Percentiles rank a stretch among this genome's conserved stretches.
phyloP scores from a whole-genome alignment of 2,797 vertebrate genomes.

The Falco berigora region DNA sequence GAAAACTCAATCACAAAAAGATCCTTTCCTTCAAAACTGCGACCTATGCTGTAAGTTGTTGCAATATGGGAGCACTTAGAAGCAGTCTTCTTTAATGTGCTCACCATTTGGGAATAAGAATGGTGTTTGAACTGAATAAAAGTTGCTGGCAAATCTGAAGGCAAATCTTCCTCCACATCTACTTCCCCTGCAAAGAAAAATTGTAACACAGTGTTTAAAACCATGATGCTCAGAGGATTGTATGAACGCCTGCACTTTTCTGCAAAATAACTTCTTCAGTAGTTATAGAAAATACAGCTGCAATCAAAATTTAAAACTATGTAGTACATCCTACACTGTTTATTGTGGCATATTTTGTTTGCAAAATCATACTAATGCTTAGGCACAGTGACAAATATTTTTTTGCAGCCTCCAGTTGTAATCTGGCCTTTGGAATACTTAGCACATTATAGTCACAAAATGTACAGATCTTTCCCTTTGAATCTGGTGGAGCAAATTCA shows the following conservation, averaged over 20 bases:
- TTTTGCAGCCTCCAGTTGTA: neutral
- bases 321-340: neutral
- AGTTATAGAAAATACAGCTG: neutral
- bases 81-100: slow-evolving; percentile 82
- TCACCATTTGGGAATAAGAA: slow-evolving; percentile 87
- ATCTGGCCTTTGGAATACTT: neutral
- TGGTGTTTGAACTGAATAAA: slow-evolving; percentile 89
- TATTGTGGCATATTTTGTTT: neutral
- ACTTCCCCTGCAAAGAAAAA: slow-evolving; percentile 58
- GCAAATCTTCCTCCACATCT: slow-evolving; percentile 43
- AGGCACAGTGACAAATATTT: neutral
- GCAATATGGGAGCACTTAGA: slow-evolving; percentile 87
- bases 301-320: neutral
- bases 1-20: slow-evolving; percentile 93
- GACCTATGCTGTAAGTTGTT: slow-evolving; percentile 90
- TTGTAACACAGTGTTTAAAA: neutral
- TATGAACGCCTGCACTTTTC: neutral
- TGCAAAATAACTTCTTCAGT: neutral
- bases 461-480: neutral
- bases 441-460: neutral
- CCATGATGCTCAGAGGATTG: neutral
- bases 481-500: neutral
- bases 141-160: slow-evolving; percentile 77
- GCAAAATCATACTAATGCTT: neutral
- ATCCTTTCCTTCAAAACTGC: slow-evolving; percentile 88